Evolutionary conservation across 2,888 invertebrate genomes (phyloP).

Genomic region (Abrostola tripartita): DNA sequence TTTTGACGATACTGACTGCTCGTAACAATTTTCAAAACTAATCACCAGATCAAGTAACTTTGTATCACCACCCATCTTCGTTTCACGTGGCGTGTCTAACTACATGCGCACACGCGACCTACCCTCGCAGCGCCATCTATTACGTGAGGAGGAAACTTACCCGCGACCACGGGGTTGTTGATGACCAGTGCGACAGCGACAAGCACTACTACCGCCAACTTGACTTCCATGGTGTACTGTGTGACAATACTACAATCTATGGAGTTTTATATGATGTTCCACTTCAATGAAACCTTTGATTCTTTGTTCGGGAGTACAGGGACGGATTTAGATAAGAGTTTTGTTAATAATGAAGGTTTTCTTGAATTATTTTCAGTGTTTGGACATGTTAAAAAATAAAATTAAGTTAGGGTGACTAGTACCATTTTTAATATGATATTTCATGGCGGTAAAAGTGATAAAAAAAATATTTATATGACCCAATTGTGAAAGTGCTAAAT

Average conservation of each 20-base stretch:
- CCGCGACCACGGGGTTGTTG: constrained; percentile 63
- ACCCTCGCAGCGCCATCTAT: not conserved
- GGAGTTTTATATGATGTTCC: constrained; percentile 72
- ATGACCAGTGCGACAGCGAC: constrained; percentile 54
- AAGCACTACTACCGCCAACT: constrained; percentile 58
- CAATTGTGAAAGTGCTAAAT: no score
- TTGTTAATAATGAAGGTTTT: no score
- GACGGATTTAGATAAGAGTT: constrained; percentile 55
- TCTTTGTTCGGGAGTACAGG: constrained; percentile 62
- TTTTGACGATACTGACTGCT: no score
- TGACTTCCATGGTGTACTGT: constrained; percentile 65
- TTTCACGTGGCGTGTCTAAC: not conserved
- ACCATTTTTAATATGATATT: no score
- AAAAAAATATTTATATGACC: no score
- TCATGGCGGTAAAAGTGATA: no score
- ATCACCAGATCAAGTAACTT: not conserved
- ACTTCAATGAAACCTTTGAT: constrained; percentile 63
- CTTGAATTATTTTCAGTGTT: no score
- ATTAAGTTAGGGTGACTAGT: no score
- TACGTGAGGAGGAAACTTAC: constrained; percentile 60
- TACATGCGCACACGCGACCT: not conserved
- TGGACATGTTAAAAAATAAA: no score
- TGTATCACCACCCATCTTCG: not conserved
- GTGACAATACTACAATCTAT: constrained; percentile 8
- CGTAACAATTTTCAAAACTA: no score